Evolutionary conservation across 2,797 vertebrate genomes (phyloP).

Genomic region (Rhincodon typus): DNA sequence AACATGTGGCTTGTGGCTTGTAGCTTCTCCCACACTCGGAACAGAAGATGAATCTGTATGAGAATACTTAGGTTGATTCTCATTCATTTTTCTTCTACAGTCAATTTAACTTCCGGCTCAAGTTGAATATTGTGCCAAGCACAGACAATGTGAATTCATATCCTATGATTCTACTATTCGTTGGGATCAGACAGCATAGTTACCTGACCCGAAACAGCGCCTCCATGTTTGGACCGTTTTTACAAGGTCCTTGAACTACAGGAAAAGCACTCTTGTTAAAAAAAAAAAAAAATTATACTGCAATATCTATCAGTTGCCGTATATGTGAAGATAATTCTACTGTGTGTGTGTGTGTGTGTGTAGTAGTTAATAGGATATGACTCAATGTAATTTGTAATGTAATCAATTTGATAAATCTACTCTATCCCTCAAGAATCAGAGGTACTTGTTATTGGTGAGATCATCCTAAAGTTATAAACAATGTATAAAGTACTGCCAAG

Average conservation of each 20-base stretch:
- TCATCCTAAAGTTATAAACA: neutral
- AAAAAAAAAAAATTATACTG: neutral
- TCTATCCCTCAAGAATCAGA: neutral
- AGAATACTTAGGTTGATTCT: neutral
- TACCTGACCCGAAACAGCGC: neutral
- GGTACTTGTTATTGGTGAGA: neutral
- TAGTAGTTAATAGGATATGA: neutral
- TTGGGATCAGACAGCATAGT: neutral
- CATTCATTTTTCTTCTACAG: neutral
- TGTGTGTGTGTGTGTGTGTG: neutral
- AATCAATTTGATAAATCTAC: neutral
- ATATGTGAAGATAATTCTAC: neutral
- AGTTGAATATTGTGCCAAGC: neutral
- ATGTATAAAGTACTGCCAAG: neutral
- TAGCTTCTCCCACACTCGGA: neutral
- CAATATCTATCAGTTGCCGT: neutral
- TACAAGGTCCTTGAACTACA: neutral
- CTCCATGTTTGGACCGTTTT: neutral
- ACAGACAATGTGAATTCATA: neutral
- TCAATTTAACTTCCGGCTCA: neutral
- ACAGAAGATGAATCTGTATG: neutral
- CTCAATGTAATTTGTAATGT: neutral
- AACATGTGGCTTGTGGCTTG: neutral
- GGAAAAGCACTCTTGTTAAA: neutral
- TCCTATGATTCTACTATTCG: neutral